These are phyloP conservation scores for Sceloporus undulatus DNA, from an alignment of 2,113 vertebrate species.

Conservation along the genomic window DNA sequence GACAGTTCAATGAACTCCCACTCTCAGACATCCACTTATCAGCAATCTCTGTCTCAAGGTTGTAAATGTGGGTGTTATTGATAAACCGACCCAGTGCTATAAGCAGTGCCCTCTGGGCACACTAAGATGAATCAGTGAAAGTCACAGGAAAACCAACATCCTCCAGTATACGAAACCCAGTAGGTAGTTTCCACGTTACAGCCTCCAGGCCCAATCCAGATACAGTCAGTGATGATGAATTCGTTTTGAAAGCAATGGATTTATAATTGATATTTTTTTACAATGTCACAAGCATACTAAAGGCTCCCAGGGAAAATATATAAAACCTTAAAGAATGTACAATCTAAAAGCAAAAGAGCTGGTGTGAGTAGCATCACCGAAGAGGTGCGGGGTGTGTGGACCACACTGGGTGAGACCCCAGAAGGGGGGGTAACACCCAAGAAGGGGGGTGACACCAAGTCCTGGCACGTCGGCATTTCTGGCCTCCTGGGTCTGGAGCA, in stretches of 20 bases:
- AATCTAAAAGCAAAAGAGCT: neutral
- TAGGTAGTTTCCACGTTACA: rapidly evolving
- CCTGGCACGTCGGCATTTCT: too few relatives aligned
- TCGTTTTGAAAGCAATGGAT: neutral
- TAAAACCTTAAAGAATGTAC: neutral
- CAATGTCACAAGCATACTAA: too few relatives aligned
- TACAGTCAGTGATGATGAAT: neutral
- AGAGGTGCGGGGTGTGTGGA: too few relatives aligned
- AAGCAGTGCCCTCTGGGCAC: neutral
- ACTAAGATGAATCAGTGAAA: conserved; percentile 5
- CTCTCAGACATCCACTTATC: neutral
- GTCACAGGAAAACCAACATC: conserved; percentile 6
- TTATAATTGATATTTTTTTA: neutral
- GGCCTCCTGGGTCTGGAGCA: too few relatives aligned
- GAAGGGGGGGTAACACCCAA: too few relatives aligned
- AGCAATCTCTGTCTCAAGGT: neutral
- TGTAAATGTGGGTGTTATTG: conserved; percentile 31
- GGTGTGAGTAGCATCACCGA: neutral
- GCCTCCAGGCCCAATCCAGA: neutral
- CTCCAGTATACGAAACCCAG: neutral
- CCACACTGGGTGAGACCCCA: too few relatives aligned
- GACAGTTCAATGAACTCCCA: neutral
- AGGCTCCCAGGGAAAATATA: neutral
- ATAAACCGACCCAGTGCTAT: conserved; percentile 9
- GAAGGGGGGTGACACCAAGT: too few relatives aligned